Evolutionary conservation across 2,113 vertebrate species (phyloP), one percentile per base, ranked within the genome.

Genomic region (Pterocles orientalis): DNA sequence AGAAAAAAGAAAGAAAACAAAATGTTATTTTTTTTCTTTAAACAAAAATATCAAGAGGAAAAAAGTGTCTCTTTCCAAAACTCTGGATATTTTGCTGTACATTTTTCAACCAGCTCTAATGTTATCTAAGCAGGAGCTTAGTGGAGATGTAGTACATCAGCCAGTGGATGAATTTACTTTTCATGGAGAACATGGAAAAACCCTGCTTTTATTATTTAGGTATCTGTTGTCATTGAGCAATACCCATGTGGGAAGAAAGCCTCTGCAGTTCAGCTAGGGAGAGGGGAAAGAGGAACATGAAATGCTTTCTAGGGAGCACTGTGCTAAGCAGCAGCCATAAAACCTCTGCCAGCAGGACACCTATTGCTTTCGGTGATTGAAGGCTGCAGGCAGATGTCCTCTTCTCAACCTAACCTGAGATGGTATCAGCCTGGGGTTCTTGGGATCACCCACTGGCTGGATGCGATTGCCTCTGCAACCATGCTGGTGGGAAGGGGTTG

Each of bases 331-430:
- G 83, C 61, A 80, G 54, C 70, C 45, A 29, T 82, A 76, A 85
- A 90, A 71, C 13, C 3, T 88, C 48, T 58, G 41, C 61, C 75
- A 73, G 79, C n/a, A 64, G 83, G 80, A 89, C 86, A 64, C 72
- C 62, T 73, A 80, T 77, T 75, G 84, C 65, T 94, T 77, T 88
- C 2, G 5, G 76, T 86, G 92, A 96, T 88, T 86, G 86, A 86
- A 91, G 69, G 73, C 73, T 76, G 86, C 83, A 75, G 68, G 83
- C 31, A 83, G 64, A 86, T 12, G 3, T 80, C 92, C 88, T 73
- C 64, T 83, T 56, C 82, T 77, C 71, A 93, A 86, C 82, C 60
- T 54, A 83, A 56, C 83, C 56, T 64, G 88, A 81, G 86, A 77
- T 12, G 39, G 72, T 60, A 88, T 54, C 88, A 91, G 2, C 69